Base-by-base conservation (phyloP, 2,888 invertebrate species). In the Cyclophora punctaria region DNA sequence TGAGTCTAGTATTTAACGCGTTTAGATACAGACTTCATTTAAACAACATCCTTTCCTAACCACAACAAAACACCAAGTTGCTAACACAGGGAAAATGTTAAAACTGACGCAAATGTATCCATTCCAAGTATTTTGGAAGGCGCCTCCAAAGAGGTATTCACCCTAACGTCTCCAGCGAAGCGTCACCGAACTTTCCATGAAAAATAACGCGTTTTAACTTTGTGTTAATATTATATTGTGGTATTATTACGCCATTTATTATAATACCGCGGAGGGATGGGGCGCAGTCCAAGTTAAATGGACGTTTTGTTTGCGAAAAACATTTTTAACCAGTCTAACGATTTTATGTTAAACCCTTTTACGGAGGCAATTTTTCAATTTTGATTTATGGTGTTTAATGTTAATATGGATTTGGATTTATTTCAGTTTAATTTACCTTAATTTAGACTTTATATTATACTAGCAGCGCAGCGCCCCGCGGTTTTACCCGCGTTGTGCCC, bases 181-280 rank as follows among this genome's bases (percentile, higher is more conserved):
- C 76, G 76, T 63, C 70, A 69, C 79, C 74, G 73, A 80, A 85
- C 77, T 84, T 85, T 56, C 74, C 74, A 73, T 78, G 78, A 73
- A 82, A 87, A 85, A 84, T 84, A 86, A 87, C 78, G 75, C 82
- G 82, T 84, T 87, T 37, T 87, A 86, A 88, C 88, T 88, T 88
- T 86, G 83, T 83, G 86, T 85, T 87, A 86, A 85, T 88, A 86
- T 87, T 84, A 87, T 88, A 87, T 85, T 84, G 86, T 84, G 83
- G 81, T 83, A 87, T 88, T 86, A 88, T 88, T 85, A 77, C 83
- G 76, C 78, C 86, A 85, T 88, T 87, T 88, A 86, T 87, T 86
- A 87, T 83, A 80, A 85, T 83, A 80, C 80, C 68, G 71, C 75
- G 79, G 81, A 81, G 84, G 83, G 86, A 80, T 81, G 83, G 84